Evolutionary conservation across 2,113 vertebrate species (phyloP), one percentile per base, ranked within the genome.

Genomic region (Suncus etruscus): DNA sequence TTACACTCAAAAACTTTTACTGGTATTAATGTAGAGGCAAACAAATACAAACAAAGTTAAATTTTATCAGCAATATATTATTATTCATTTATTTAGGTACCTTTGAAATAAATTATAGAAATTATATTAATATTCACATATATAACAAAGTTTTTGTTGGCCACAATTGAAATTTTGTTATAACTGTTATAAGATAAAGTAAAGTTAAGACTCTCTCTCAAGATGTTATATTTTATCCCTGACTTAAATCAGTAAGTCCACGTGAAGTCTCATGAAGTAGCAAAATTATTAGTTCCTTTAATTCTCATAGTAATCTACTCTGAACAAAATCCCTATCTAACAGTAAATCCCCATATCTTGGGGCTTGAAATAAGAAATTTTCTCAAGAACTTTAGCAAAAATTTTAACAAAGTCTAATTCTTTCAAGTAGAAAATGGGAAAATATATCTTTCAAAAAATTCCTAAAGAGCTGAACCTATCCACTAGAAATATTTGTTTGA

Each of bases 161-260:
- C 39, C 39, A 39, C 39, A 39, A 39, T 39, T 39, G 39, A 92
- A 27, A 78, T 86, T 78, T 77, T 86, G 83, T 74, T 58, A 70
- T 65, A 89, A 83, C 25, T 74, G 10, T 83, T 31, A 68, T 31
- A 69, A 83, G 45, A 54, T 76, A 22, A 85, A 18, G 27, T 73
- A 83, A 39, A 39, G 39, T 39, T 39, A 39, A 39, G 39, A 39
- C 5, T 39, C 39, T 39, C 16, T 66, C 31, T 83, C 39, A 87
- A 90, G 92, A 29, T 54, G 76, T n/a, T 75, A 79, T 15, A 69
- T 73, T 39, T 39, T 39, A 39, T 39, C 82, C 77, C 24, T 86
- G 48, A 92, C 93, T 86, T 77, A 89, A 81, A 93, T 18, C 68
- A 77, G 58, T 83, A 92, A 92, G 4, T 91, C 89, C 29, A 76